phyloP scores from a whole-genome alignment of 2,113 vertebrate genomes.

The Sphyrna mokarran region DNA sequence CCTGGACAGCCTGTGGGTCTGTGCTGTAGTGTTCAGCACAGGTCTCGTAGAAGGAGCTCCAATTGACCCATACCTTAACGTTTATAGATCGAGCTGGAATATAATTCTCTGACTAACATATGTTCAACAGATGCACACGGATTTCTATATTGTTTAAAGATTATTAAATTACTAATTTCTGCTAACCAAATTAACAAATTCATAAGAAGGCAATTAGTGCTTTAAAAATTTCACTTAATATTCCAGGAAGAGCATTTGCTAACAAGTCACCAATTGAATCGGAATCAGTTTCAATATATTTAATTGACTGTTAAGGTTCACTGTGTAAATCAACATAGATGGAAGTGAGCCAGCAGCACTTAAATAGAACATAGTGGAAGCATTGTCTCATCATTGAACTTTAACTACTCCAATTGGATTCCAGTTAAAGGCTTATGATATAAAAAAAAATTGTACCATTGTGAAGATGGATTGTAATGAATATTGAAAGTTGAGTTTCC shows the following conservation, averaged over 20 bases:
- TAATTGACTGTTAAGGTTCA: neutral
- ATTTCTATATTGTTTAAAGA: neutral
- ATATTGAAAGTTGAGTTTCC: neutral
- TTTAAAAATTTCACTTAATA: neutral
- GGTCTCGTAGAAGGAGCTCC: neutral
- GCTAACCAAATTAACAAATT: neutral
- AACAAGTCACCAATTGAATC: neutral
- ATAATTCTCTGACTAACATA: neutral
- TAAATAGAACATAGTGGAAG: slow-evolving; percentile 25
- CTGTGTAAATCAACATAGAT: slow-evolving; percentile 25
- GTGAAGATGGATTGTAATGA: neutral
- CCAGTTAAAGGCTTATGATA: neutral
- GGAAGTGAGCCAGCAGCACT: slow-evolving; percentile 21
- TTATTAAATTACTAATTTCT: neutral
- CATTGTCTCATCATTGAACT: slow-evolving; percentile 16
- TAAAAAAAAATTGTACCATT: neutral
- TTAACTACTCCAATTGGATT: neutral
- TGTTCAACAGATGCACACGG: neutral
- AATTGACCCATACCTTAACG: neutral
- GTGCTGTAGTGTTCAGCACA: neutral
- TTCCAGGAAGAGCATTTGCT: neutral
- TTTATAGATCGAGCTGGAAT: neutral
- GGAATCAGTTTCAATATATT: neutral
- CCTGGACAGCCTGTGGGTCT: neutral
- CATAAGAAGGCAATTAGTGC: neutral